Evolutionary conservation across 1,140 invertebrate species (phyloP).

Genomic region (Hyphantria cunea): DNA sequence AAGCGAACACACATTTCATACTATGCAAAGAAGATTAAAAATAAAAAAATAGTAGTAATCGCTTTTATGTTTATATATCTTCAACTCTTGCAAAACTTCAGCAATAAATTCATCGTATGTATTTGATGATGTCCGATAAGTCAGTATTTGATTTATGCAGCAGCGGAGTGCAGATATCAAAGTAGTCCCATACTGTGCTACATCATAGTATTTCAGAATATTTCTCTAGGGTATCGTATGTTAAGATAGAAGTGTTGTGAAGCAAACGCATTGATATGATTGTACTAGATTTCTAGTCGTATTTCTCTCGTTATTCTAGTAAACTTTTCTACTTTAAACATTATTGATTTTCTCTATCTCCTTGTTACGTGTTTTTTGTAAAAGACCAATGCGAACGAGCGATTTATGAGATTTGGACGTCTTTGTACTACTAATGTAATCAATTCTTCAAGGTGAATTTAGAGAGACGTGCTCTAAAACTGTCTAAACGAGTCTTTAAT

Average conservation of each 20-base stretch:
- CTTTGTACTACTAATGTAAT: too few species aligned
- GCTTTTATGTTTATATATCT: too few species aligned
- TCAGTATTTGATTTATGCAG: constrained; percentile 31
- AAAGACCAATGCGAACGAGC: too few species aligned
- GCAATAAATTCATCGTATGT: constrained; percentile 27
- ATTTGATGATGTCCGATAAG: constrained; percentile 23
- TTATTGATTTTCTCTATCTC: background rate
- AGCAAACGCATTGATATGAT: constrained; percentile 15
- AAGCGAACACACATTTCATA: too few species aligned
- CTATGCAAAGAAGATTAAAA: too few species aligned
- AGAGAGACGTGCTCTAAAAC: too few species aligned
- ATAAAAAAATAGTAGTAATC: too few species aligned
- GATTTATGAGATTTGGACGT: too few species aligned
- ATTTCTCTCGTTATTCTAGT: constrained; percentile 2
- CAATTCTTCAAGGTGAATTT: too few species aligned
- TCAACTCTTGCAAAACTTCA: background rate
- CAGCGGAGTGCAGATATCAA: constrained; percentile 30
- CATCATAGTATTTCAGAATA: constrained; percentile 18
- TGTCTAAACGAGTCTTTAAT: too few species aligned
- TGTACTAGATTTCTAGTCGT: background rate
- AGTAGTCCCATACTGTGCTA: constrained; percentile 23
- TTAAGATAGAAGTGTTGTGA: constrained; percentile 23
- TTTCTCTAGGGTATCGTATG: constrained; percentile 31
- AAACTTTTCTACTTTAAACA: background rate
- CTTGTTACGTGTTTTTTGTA: background rate